Conservation (phyloP, 2,113 vertebrate genomes). For the Oncorhynchus kisutch region DNA sequence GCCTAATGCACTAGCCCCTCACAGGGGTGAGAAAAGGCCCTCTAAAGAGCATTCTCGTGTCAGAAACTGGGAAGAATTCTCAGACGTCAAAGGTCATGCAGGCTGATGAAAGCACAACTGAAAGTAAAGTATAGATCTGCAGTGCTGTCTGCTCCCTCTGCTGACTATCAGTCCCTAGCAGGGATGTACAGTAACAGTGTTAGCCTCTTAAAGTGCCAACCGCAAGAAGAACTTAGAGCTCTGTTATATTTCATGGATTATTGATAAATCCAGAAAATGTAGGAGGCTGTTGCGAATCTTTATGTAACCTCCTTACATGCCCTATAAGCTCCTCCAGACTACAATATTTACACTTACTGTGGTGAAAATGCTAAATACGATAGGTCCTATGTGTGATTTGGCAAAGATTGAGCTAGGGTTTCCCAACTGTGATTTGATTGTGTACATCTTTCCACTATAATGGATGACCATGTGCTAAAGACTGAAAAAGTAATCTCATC, state of each 20-base stretch:
- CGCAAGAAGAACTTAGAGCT: neutral
- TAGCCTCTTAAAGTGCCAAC: neutral
- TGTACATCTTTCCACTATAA: no score
- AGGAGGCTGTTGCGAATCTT: no score
- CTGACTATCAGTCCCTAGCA: neutral
- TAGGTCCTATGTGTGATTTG: no score
- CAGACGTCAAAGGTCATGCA: neutral
- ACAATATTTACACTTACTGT: no score
- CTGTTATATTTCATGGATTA: neutral
- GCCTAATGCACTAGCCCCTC: neutral
- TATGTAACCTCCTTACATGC: no score
- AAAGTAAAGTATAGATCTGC: neutral
- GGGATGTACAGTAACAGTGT: neutral
- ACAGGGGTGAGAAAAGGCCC: slow-evolving; percentile 2
- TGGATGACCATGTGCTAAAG: no score
- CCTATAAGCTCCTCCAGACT: no score
- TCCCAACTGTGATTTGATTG: no score
- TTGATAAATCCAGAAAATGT: no score
- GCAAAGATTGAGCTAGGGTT: no score
- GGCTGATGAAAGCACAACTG: neutral
- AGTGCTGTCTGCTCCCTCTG: neutral
- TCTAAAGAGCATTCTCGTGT: slow-evolving; percentile 6
- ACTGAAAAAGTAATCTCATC: no score
- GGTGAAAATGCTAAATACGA: no score
- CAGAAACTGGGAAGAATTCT: neutral